phyloP scores from a whole-genome alignment of 2,113 vertebrate species.

The Cyanoliseus patagonus region DNA sequence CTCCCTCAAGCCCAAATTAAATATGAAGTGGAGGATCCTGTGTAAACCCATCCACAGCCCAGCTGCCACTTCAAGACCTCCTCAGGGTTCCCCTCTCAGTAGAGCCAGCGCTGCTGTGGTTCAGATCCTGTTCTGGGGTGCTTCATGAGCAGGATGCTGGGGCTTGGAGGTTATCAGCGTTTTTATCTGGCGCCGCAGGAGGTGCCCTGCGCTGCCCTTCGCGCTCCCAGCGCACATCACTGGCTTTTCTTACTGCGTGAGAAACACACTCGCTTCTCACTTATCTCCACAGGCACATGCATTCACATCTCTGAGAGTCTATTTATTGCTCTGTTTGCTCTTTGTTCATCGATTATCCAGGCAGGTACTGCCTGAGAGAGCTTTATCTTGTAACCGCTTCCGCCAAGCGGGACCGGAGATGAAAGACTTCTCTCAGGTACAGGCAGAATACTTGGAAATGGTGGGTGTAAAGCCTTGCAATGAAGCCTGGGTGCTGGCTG shows the following conservation, averaged over 20 bases:
- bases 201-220: rapidly evolving
- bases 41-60: neutral
- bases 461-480: neutral
- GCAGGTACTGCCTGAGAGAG: neutral
- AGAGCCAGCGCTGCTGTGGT: too few species aligned
- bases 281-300: neutral
- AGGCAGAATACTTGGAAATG: neutral
- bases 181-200: neutral
- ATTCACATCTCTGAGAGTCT: neutral
- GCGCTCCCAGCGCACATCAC: rapidly evolving
- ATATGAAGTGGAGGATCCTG: neutral
- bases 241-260: neutral
- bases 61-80: neutral
- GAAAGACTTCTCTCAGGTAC: neutral
- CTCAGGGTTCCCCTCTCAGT: neutral
- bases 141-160: neutral
- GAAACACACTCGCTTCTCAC: rapidly evolving
- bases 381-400: conserved; percentile 1
- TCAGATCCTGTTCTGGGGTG: rapidly evolving
- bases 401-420: neutral
- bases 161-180: rapidly evolving
- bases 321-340: neutral
- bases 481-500: neutral
- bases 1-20: neutral
- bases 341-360: neutral